phyloP scores from a whole-genome alignment of 2,113 vertebrate species.

The Pelvicachromis taeniatus region DNA sequence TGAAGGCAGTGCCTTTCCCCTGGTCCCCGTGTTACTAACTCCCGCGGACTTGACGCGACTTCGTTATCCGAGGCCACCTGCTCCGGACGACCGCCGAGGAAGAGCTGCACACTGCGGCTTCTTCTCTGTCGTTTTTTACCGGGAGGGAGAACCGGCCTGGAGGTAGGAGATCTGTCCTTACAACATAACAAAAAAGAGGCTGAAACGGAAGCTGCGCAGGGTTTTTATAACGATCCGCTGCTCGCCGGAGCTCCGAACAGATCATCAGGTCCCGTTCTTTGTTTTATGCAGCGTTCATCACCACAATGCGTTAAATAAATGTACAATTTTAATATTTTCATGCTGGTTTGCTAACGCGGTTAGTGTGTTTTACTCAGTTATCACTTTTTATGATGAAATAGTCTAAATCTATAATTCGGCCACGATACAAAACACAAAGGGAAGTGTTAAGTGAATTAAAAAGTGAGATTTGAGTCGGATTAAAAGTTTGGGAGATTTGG shows the following conservation, averaged over 20 bases:
- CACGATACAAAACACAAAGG: rapidly evolving
- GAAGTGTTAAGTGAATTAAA: neutral
- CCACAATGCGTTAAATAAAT: neutral
- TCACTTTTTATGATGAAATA: neutral
- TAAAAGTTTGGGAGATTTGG: neutral
- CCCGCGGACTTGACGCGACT: neutral
- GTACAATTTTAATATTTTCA: rapidly evolving
- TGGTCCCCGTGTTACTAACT: neutral
- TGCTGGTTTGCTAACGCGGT: rapidly evolving
- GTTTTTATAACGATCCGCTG: neutral
- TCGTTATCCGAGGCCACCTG: neutral
- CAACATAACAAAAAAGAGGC: no score
- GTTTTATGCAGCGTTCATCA: no score
- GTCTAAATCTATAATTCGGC: neutral
- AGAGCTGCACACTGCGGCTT: neutral
- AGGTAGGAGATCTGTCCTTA: neutral
- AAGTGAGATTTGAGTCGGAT: neutral
- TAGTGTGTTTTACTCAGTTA: rapidly evolving
- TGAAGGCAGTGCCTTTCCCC: neutral
- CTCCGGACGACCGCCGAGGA: neutral
- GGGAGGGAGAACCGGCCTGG: neutral
- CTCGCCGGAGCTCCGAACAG: neutral
- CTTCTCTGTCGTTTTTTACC: neutral
- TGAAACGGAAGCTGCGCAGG: neutral
- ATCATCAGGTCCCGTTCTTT: neutral